Evolutionary conservation across 2,113 vertebrate genomes (phyloP), one percentile per base, ranked within the genome.

Genomic region (Agelaius tricolor): DNA sequence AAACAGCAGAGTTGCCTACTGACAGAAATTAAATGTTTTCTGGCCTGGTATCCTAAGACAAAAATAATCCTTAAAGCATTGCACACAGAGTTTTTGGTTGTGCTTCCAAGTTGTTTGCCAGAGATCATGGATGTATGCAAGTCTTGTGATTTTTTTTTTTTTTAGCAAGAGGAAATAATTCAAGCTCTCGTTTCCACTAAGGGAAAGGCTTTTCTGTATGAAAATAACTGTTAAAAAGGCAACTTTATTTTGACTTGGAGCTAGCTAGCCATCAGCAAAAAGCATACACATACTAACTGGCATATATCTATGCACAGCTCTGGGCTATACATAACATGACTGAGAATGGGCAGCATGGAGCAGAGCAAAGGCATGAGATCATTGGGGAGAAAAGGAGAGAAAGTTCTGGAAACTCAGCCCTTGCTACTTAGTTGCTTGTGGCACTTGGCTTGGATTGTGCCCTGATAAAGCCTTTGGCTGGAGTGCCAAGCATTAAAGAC

Each of bases 281-380:
- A 16, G 7, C 12, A 1, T 10, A 3, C 5, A 2, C 20, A 0
- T 43, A 7, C 6, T 47, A 16, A 19, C 20, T 30, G 15, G 9
- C 11, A 3, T 16, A 11, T 1, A 0, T 15, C 11, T 12, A 0
- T 15, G 39, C 9, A 2, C 33, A n/a, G n/a, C 26, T 77, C 46
- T 41, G 35, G 55, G 16, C 24, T 41, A 0, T 31, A 2, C 3
- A 0, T 30, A 10, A 26, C 2, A 0, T 6, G 35, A 35, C 8
- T 44, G 2, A 78, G 57, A 26, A 17, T 23, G 23, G 51, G 65
- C 21, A 19, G 15, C 6, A 10, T 28, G 30, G 33, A 47, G 23
- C 20, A 28, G 61, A 72, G 20, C 4, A 31, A 39, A 31, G 24
- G 14, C 10, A 1, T 33, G 58, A 61, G 30, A 18, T 39, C 0